Base-by-base conservation (phyloP, 2,113 vertebrate species). In the Glaucidium brasilianum region DNA sequence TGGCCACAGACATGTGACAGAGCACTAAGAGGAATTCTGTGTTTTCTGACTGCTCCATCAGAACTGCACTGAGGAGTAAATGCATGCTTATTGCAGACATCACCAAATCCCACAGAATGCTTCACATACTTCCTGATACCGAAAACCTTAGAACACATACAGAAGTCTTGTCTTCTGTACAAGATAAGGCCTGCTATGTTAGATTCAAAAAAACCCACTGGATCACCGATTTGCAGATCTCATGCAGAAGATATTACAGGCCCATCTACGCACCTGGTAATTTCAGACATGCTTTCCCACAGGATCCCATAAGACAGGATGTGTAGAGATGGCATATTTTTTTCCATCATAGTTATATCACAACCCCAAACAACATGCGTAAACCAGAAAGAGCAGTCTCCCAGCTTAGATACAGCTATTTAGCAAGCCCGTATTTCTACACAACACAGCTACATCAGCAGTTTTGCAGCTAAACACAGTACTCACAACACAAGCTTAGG, bases 81-180 rank as follows among this genome's bases (percentile, higher is more conserved):
- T 13, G 29, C 32, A 60, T 53, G 43, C 47, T 80, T 26, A 76
- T 11, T 49, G 9, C 29, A 41, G 53, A 66, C 14, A 41, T 23
- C 29, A 53, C 17, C 43, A 59, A 64, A 76, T 30, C 63, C 41
- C 6, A 2, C 30, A 23, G 72, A 72, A 47, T 2, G 6, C 8
- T 64, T 30, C 30, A 20, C 35, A 4, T 2, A 11, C 15, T 64
- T 64, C 43, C 71, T 3, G 34, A 64, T 12, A 56, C 6, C 0
- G 0, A 37, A 76, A 43, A 2, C 37, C 43, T 10, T 32, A 14
- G 35, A 1, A 4, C 9, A 52, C 59, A 20, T n/a, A 66, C 20
- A 53, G 53, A 12, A 25, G 15, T 6, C 21, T 23, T 11, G 19
- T 7, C 21, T 63, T 37, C 62, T 73, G 56, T 11, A 9, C 11